Conservation (phyloP, 2,797 vertebrate species). For the Acestrorhynchus altus region DNA sequence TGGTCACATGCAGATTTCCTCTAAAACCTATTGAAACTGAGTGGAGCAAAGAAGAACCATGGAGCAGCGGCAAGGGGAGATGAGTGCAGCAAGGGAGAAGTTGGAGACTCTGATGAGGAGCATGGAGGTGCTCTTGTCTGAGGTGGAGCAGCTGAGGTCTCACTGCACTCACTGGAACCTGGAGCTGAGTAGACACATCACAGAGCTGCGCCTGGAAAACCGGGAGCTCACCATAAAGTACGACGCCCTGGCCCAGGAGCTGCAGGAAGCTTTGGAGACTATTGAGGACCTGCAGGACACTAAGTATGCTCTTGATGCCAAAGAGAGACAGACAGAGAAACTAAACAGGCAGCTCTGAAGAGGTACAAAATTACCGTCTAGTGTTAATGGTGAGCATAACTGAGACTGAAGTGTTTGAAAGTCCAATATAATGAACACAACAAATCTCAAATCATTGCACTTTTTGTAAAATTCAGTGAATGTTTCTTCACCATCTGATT, state of each 20-base stretch:
- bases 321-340: slow-evolving; percentile 83
- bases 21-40: background rate
- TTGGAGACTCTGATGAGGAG: slow-evolving; percentile 85
- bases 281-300: slow-evolving; percentile 79
- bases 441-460: too few relatives aligned
- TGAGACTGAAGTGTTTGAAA: background rate
- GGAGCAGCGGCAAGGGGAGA: slow-evolving; percentile 15
- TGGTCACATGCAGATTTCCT: background rate
- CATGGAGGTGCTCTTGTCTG: slow-evolving; percentile 85
- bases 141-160: slow-evolving; percentile 84
- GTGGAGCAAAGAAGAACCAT: background rate
- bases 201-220: slow-evolving; percentile 80
- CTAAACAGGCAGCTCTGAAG: slow-evolving; percentile 82
- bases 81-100: slow-evolving; percentile 64
- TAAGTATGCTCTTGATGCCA: slow-evolving; percentile 81
- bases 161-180: slow-evolving; percentile 82
- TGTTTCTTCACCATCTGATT: too few relatives aligned
- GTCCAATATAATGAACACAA: background rate
- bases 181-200: slow-evolving; percentile 73
- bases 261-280: slow-evolving; percentile 80
- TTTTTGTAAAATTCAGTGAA: too few relatives aligned
- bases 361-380: background rate
- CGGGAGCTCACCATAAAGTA: slow-evolving; percentile 83
- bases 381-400: background rate
- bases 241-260: slow-evolving; percentile 72